phyloP scores from a whole-genome alignment of 2,113 vertebrate genomes.

The Catharus minimus region DNA sequence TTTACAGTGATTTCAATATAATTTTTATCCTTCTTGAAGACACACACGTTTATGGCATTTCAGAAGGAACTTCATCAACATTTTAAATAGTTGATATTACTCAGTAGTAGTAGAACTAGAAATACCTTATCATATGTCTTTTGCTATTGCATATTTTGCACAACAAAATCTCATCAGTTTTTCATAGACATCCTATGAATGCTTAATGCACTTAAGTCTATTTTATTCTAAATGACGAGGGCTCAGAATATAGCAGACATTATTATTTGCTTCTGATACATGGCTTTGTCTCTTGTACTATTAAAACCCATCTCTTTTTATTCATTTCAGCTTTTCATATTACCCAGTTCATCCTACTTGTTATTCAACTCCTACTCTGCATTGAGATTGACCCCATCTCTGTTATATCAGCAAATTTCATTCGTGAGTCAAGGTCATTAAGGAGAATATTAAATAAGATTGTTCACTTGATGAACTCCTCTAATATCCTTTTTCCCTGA shows the following conservation, averaged over 20 bases:
- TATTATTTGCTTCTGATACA: neutral
- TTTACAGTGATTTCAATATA: neutral
- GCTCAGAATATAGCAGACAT: neutral
- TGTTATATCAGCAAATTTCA: slow-evolving; percentile 48
- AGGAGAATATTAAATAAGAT: slow-evolving; percentile 51
- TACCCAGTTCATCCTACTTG: slow-evolving; percentile 10
- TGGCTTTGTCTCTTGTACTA: neutral
- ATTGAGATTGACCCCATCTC: slow-evolving; percentile 35
- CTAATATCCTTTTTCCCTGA: slow-evolving; percentile 35
- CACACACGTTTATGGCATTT: neutral
- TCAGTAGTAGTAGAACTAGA: neutral
- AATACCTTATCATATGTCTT: neutral
- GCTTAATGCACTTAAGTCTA: neutral
- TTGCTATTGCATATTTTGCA: neutral
- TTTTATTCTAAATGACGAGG: neutral
- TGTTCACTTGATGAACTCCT: slow-evolving; percentile 45
- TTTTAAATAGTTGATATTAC: neutral
- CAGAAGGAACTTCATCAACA: neutral
- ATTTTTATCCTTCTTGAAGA: neutral
- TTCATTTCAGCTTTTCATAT: neutral
- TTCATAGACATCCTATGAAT: neutral
- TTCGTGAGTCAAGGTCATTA: slow-evolving; percentile 10
- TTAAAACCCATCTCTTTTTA: slow-evolving; percentile 17
- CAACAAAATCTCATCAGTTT: neutral
- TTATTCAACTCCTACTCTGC: slow-evolving; percentile 11